phyloP scores from a whole-genome alignment of 2,113 vertebrate species.

The Sclerurus mexicanus region DNA sequence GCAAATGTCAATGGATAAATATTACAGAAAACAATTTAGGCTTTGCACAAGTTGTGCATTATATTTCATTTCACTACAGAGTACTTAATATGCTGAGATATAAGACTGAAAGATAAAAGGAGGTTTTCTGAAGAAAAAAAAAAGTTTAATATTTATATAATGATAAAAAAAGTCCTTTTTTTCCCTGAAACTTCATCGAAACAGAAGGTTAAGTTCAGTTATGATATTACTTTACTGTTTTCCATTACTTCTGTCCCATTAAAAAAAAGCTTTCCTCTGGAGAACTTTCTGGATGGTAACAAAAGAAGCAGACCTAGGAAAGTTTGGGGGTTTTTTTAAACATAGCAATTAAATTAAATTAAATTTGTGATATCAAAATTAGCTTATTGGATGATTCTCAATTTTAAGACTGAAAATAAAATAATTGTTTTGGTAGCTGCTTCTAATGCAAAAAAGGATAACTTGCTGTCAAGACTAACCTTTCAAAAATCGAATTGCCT shows the following conservation, averaged over 20 bases:
- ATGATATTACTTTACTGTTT: not conserved
- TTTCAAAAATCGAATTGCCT: not conserved
- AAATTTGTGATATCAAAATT: constrained; percentile 12
- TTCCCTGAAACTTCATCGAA: not conserved
- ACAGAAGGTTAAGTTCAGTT: not conserved
- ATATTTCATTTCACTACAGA: not conserved
- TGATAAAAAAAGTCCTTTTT: not conserved
- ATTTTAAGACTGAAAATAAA: not conserved
- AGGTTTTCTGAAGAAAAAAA: not conserved
- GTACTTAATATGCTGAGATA: not conserved
- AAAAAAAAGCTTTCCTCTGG: not conserved
- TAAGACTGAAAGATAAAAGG: not conserved
- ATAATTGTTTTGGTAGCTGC: not conserved
- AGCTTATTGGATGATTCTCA: not conserved
- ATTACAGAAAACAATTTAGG: not conserved
- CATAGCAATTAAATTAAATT: not conserved
- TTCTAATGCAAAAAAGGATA: not conserved
- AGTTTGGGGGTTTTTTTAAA: not conserved
- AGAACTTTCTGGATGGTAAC: not conserved
- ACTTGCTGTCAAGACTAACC: not conserved
- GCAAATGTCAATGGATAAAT: not conserved
- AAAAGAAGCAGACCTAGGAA: not conserved
- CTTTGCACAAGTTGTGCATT: not conserved
- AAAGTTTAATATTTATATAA: not conserved
- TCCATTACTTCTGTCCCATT: not conserved